These are phyloP conservation scores for Eumacrocentrus americanus DNA, from an alignment of 2,888 invertebrate species.

Conservation along the genomic window DNA sequence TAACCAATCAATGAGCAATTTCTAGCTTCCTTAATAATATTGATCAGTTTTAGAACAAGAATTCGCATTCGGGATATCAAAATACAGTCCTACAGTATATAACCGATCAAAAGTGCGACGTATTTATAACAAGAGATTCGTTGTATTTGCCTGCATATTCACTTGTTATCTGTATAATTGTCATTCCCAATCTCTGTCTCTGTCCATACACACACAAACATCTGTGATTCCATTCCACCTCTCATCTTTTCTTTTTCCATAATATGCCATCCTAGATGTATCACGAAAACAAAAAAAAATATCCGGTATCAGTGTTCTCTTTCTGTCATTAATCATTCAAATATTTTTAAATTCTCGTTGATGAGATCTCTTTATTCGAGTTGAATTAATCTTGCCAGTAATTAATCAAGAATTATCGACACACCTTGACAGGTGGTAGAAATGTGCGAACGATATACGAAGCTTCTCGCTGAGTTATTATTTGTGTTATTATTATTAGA, in stretches of 20 bases:
- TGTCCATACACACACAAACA: slow-evolving; percentile 17
- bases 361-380: slow-evolving; percentile 17
- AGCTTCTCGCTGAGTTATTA: slow-evolving; percentile 27
- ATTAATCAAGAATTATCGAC: background rate
- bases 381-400: too few relatives aligned
- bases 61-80: slow-evolving; percentile 26
- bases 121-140: slow-evolving; percentile 27
- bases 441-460: slow-evolving; percentile 22
- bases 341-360: slow-evolving; percentile 10
- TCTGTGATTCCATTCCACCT: slow-evolving; percentile 14
- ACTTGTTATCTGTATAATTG: slow-evolving; percentile 23
- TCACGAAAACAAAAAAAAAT: slow-evolving; percentile 7
- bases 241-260: slow-evolving; percentile 23
- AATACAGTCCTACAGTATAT: background rate
- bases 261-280: background rate
- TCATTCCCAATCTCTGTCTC: slow-evolving; percentile 15
- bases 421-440: background rate
- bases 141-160: slow-evolving; percentile 46
- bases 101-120: background rate
- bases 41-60: slow-evolving; percentile 15
- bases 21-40: slow-evolving; percentile 27
- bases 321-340: slow-evolving; percentile 1
- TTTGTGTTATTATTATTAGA: slow-evolving; percentile 3
- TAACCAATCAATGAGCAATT: slow-evolving; percentile 46
- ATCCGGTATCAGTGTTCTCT: background rate